Evolutionary conservation across 2,797 vertebrate genomes (phyloP).

Genomic region (Nasua narica): DNA sequence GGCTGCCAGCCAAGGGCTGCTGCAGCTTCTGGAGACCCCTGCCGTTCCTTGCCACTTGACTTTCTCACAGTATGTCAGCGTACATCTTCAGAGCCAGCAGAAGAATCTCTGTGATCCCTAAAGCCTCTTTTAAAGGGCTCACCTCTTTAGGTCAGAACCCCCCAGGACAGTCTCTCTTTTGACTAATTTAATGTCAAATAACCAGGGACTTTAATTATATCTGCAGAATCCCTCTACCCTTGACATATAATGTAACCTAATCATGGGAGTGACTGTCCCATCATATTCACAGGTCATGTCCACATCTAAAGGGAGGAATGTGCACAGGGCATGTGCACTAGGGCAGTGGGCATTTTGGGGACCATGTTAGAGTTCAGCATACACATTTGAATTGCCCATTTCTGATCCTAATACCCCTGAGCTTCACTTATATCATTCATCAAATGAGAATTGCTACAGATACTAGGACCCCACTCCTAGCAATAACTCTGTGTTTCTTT

Average conservation of each 20-base stretch:
- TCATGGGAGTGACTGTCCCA: not conserved
- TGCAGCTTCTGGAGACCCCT: not conserved
- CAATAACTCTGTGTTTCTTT: not conserved
- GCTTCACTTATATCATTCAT: constrained; percentile 3
- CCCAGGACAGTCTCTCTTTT: not conserved
- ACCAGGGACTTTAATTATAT: not conserved
- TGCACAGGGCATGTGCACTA: not conserved
- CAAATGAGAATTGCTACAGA: not conserved
- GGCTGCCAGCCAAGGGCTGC: not conserved
- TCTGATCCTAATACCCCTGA: not conserved
- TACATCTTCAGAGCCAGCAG: constrained; percentile 4
- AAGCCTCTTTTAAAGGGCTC: not conserved
- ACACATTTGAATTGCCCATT: not conserved
- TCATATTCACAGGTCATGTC: not conserved
- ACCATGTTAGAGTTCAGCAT: not conserved
- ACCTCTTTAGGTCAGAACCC: not conserved
- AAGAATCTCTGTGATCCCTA: not conserved
- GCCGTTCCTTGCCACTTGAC: not conserved
- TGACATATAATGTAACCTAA: not conserved
- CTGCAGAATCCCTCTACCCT: not conserved
- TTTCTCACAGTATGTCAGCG: not conserved
- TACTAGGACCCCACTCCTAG: not conserved
- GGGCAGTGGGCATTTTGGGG: not conserved
- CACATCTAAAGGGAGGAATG: not conserved
- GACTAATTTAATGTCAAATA: not conserved